A percentile compares a stretch with the other conserved stretches of the same genome.
Evolutionary conservation across 1,140 invertebrate genomes (phyloP).

Genomic region (Bombus huntii): DNA sequence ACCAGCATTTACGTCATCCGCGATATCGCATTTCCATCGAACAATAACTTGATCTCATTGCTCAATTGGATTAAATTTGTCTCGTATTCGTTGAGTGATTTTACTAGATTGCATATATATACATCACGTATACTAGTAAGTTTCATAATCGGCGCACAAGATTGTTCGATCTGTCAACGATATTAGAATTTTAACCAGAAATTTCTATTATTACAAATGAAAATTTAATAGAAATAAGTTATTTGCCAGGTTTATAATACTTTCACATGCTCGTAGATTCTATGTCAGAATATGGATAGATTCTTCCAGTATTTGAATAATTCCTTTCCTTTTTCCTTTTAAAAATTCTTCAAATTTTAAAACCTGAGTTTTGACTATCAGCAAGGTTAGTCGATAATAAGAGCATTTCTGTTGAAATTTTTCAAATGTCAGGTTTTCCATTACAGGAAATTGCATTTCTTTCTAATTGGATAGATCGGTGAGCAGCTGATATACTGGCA

Average conservation of each 20-base stretch:
- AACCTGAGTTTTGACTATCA: neutral
- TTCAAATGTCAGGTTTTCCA: neutral
- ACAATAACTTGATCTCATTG: slow-evolving; percentile 12
- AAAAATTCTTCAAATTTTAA: neutral
- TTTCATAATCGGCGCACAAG: no score
- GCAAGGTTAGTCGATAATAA: neutral
- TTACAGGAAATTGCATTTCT: neutral
- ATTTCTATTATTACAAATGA: no score
- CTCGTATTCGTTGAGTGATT: neutral
- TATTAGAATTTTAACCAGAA: neutral
- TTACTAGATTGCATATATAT: no score
- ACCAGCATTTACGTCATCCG: slow-evolving; percentile 19
- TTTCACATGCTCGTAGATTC: neutral
- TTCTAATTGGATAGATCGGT: neutral
- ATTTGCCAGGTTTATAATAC: neutral
- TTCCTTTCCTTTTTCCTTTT: neutral
- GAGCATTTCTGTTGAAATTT: neutral
- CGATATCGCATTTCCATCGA: neutral
- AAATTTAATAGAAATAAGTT: no score
- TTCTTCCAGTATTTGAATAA: neutral
- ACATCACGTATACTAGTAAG: no score
- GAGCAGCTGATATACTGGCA: slow-evolving; percentile 29
- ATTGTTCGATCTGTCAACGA: neutral
- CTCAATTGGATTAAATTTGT: slow-evolving; percentile 47
- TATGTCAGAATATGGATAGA: neutral